These are phyloP conservation scores for Albula glossodonta DNA, from an alignment of 2,113 vertebrate genomes.

Conservation along the genomic window DNA sequence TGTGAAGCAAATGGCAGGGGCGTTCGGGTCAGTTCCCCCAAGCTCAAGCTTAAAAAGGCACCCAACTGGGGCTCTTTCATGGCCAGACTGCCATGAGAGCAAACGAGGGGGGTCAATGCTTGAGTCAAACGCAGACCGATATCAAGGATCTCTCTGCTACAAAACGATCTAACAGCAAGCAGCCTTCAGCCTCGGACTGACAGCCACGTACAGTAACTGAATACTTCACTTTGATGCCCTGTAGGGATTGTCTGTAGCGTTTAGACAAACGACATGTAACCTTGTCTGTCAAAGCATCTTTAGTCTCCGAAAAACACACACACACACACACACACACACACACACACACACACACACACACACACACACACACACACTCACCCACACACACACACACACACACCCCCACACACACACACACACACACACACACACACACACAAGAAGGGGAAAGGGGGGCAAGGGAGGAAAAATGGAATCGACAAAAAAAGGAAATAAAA, in stretches of 20 bases:
- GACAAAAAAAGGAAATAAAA: neutral
- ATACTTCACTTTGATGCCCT: neutral
- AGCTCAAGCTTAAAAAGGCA: conserved; percentile 9
- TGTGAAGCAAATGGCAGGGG: neutral
- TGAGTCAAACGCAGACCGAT: conserved; percentile 12
- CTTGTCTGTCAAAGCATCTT: conserved; percentile 5
- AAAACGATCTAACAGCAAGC: neutral
- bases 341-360: neutral
- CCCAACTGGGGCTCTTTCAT: neutral
- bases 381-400: neutral
- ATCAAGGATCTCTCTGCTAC: neutral
- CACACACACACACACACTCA: neutral
- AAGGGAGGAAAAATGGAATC: neutral
- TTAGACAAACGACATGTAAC: neutral
- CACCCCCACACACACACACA: too few relatives aligned
- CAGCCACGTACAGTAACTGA: neutral
- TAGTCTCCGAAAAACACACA: neutral
- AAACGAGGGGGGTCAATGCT: conserved; percentile 9
- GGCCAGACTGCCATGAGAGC: conserved; percentile 2
- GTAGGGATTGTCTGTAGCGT: conserved; percentile 6
- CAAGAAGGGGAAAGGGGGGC: neutral
- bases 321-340: neutral
- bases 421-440: neutral
- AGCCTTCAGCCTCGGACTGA: neutral
- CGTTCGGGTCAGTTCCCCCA: neutral